Base-by-base conservation (phyloP, 2,113 vertebrate species). In the Cyprinodon variegatus region DNA sequence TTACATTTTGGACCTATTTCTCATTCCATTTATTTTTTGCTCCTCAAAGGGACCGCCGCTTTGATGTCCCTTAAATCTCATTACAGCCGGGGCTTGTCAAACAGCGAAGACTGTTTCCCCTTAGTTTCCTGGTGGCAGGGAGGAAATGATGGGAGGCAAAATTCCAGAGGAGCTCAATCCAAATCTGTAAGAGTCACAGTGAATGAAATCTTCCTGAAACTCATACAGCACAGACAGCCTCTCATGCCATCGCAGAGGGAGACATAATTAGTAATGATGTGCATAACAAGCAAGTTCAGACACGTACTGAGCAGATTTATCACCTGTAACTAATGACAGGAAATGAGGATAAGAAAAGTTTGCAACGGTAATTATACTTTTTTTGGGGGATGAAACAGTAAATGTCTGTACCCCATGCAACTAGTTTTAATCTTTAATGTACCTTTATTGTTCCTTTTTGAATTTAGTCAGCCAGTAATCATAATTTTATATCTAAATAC, bases 1-100 rank as follows among this genome's bases (percentile, higher is more conserved):
- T 93, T 93, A 89, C 91, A 94, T 94, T 91, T 92, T 73, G 38
- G 84, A 84, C 84, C 82, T 83, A 77, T 88, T 93, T 93, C 88
- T 90, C 81, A 91, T 87, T 74, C 48, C 8, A 85, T 92, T 87
- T 88, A 74, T 8, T 53, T 50, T 86, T 87, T 60, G 78, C 74
- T 67, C 84, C 83, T 91, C 83, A 90, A 91, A 92, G 82, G 50
- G 77, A 90, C 81, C 72, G 70, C 79, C 81, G 87, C 93, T 93
- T 93, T 94, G 92, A 95, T 92, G 92, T 93, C 85, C 87, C 88
- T 92, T 85, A 93, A 94, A 95, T 95, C 93, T 94, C 92, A 94
- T 95, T 94, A 94, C 78, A 64, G 68, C 59, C 38, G 64, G 69
- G 79, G 86, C 82, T 86, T 83, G 61, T 82, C 59, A 65, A 29